Conservation (phyloP, 2,888 invertebrate species). For the Coleophora deauratella region DNA sequence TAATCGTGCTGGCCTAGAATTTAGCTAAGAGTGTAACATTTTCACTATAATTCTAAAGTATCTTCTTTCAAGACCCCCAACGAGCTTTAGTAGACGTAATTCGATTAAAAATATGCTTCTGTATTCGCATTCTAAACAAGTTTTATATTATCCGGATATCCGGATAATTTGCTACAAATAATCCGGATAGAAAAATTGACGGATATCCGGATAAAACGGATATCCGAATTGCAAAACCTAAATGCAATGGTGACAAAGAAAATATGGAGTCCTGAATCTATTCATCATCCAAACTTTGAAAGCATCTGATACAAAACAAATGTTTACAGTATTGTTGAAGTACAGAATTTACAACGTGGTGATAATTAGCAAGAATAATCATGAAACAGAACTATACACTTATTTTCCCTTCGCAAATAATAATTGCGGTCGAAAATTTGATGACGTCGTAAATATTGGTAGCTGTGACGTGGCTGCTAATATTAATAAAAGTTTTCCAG, state of each 20-base stretch:
- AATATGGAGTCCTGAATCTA: conserved; percentile 15
- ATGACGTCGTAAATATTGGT: conserved; percentile 6
- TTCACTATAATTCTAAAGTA: too few relatives aligned
- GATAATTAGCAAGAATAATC: background rate
- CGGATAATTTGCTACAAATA: too few relatives aligned
- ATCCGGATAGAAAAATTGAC: too few relatives aligned
- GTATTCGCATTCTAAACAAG: too few relatives aligned
- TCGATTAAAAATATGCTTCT: too few relatives aligned
- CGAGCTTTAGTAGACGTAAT: too few relatives aligned
- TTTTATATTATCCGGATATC: too few relatives aligned
- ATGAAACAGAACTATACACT: conserved; percentile 4
- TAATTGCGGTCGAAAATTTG: conserved; percentile 12
- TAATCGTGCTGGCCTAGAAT: too few relatives aligned
- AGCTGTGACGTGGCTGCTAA: conserved; percentile 6
- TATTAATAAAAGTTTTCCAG: conserved; percentile 2
- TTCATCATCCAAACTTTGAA: conserved; percentile 10
- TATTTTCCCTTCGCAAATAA: conserved; percentile 14
- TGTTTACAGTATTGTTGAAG: conserved; percentile 1
- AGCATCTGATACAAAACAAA: background rate
- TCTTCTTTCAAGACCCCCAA: too few relatives aligned
- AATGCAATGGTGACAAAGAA: conserved; percentile 7
- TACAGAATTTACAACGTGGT: conserved; percentile 4
- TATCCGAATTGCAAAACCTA: too few relatives aligned
- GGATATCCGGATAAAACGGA: too few relatives aligned
- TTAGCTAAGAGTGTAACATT: too few relatives aligned